Percentiles rank a stretch among this genome's conserved stretches.
phyloP scores from a whole-genome alignment of 1,140 invertebrate genomes.

The Nixonia krombeini region DNA sequence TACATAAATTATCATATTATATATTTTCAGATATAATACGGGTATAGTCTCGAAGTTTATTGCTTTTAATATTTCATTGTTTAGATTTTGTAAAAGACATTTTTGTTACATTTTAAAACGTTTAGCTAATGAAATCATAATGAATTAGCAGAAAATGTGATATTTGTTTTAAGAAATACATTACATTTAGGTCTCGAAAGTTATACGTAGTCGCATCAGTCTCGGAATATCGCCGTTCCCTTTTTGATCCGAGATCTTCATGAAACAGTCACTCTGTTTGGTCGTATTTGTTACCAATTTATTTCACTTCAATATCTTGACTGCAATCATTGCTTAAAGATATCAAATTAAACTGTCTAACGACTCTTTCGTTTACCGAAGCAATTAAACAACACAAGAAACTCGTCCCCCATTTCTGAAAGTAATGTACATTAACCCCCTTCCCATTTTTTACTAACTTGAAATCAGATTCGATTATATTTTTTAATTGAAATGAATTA shows the following conservation, averaged over 20 bases:
- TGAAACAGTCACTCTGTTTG: background rate
- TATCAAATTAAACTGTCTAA: background rate
- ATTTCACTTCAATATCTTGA: slow-evolving; percentile 6
- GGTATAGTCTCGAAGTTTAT: too few relatives aligned
- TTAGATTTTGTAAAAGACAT: too few relatives aligned
- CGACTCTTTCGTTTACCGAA: slow-evolving; percentile 1
- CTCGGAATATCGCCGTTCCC: slow-evolving; percentile 35
- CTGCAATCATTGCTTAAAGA: background rate
- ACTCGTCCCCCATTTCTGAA: background rate
- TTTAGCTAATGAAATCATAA: background rate
- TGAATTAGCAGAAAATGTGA: background rate
- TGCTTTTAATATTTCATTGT: too few relatives aligned
- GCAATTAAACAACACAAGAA: slow-evolving; percentile 9
- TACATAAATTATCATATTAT: too few relatives aligned
- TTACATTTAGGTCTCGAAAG: slow-evolving; percentile 49
- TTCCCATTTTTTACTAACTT: too few relatives aligned
- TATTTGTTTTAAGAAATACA: background rate
- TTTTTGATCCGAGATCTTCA: background rate
- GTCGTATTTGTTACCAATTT: slow-evolving; percentile 1
- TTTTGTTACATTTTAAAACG: too few relatives aligned
- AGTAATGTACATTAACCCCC: background rate
- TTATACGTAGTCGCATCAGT: slow-evolving; percentile 57
- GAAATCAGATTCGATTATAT: too few relatives aligned
- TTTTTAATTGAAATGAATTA: too few relatives aligned
- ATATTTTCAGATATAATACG: background rate